Evolutionary conservation across 2,113 vertebrate species (phyloP).

Genomic region (Ptychochromis oligacanthus): DNA sequence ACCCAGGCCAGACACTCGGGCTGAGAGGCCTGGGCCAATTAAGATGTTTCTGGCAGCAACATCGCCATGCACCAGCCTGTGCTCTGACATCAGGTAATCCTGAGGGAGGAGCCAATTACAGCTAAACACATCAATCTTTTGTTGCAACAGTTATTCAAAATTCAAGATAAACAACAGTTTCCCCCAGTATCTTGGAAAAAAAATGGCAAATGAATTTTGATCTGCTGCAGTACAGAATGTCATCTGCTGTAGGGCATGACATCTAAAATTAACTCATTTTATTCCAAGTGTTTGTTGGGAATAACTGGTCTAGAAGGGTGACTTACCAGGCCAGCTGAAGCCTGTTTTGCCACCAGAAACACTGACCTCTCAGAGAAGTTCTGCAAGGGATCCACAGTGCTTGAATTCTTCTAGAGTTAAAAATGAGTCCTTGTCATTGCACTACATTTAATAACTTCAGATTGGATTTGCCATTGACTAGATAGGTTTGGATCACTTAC

Average conservation of each 20-base stretch:
- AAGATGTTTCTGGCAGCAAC: constrained; percentile 77
- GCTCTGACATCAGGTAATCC: constrained; percentile 77
- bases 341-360: constrained; percentile 76
- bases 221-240: background rate
- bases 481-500: constrained; percentile 30
- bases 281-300: background rate
- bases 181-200: background rate
- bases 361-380: constrained; percentile 75
- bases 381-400: background rate
- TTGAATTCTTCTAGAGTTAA: constrained; percentile 38
- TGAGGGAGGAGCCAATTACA: constrained; percentile 39
- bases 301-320: background rate
- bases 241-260: background rate
- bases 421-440: background rate
- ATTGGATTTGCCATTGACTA: background rate
- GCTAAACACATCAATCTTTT: constrained; percentile 6
- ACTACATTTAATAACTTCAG: background rate
- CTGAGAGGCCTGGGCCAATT: constrained; percentile 69
- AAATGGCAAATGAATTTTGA: background rate
- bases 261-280: background rate
- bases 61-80: constrained; percentile 74
- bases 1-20: constrained; percentile 73
- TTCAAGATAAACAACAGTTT: background rate
- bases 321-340: constrained; percentile 76
- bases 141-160: background rate